Evolutionary conservation across 2,888 invertebrate species (phyloP).

Genomic region (Callyntrura sp.): DNA sequence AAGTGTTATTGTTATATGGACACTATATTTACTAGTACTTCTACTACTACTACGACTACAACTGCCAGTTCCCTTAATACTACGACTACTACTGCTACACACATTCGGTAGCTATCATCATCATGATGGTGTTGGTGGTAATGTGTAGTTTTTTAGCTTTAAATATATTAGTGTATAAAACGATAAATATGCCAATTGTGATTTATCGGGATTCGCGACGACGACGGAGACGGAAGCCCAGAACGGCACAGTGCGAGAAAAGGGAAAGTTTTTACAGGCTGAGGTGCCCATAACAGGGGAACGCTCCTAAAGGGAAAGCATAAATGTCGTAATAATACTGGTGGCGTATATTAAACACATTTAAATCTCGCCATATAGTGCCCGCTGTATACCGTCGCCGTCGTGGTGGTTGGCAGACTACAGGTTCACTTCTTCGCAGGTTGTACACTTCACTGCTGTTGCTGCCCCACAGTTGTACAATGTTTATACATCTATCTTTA

Average conservation of each 20-base stretch:
- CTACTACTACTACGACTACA: background rate
- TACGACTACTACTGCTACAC: too few relatives aligned
- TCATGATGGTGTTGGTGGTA: constrained; percentile 42
- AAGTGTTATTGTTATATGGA: constrained; percentile 66
- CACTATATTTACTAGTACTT: background rate
- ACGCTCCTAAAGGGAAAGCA: background rate
- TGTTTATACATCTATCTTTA: background rate
- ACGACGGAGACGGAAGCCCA: constrained; percentile 65
- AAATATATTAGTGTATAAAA: constrained; percentile 77
- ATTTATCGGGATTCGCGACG: constrained; percentile 75
- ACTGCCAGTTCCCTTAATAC: background rate
- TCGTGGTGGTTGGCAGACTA: background rate
- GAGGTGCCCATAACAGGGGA: background rate
- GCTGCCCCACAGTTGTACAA: background rate
- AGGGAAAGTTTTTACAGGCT: constrained; percentile 55
- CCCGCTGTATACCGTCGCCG: background rate
- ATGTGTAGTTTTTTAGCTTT: constrained; percentile 63
- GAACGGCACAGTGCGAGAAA: constrained; percentile 42
- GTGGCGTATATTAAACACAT: background rate
- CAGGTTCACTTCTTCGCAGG: background rate
- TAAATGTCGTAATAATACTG: background rate
- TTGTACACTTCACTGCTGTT: too few relatives aligned
- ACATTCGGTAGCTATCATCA: constrained; percentile 41
- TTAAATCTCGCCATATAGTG: background rate
- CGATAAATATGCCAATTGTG: constrained; percentile 79